Base-by-base conservation (phyloP, 2,113 vertebrate genomes). In the Osmerus eperlanus region DNA sequence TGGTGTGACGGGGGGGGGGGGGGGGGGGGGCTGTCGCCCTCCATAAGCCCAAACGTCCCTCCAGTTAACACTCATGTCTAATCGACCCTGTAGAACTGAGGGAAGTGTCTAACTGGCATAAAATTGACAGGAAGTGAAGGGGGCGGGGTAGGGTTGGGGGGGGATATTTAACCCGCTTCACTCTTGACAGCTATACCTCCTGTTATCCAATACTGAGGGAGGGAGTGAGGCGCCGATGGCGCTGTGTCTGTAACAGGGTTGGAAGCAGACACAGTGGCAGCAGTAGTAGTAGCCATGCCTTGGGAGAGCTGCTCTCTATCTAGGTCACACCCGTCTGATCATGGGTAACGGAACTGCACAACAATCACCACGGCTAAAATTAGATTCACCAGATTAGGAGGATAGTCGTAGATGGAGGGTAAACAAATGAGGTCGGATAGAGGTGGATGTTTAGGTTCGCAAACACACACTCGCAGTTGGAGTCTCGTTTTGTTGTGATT, bases 41-140 rank as follows among this genome's bases (percentile, higher is more conserved):
- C 47, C 67, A 65, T 59, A 67, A 75, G 7, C 18, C 60, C 51
- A 32, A 11, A 4, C 2, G 15, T 14, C 16, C 61, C 32, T 53
- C 41, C 19, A 14, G 21, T 68, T 52, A 52, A 65, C 47, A 59
- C 58, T 62, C 61, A 53, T 67, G 60, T 54, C 75, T 76, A 85
- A 82, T 74, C 64, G 73, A 79, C 58, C 74, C 47, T 71, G 72
- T 76, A 64, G 73, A 69, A 55, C 14, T 25, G 53, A 51, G 61
- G n/a, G 55, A 51, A 4, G 58, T 56, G 47, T 55, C 70, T 65
- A 12, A 55, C 7, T 7, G 65, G 67, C 66, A 76, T 65, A 70
- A 75, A 71, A 73, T 55, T 52, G 58, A 63, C 47, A 36, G 59
- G 21, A 47, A 47, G 59, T 41, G 32, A 23, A 14, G 65, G 3